Evolutionary conservation across 2,888 invertebrate species (phyloP).

Genomic region (Sinhomidia bicolor): DNA sequence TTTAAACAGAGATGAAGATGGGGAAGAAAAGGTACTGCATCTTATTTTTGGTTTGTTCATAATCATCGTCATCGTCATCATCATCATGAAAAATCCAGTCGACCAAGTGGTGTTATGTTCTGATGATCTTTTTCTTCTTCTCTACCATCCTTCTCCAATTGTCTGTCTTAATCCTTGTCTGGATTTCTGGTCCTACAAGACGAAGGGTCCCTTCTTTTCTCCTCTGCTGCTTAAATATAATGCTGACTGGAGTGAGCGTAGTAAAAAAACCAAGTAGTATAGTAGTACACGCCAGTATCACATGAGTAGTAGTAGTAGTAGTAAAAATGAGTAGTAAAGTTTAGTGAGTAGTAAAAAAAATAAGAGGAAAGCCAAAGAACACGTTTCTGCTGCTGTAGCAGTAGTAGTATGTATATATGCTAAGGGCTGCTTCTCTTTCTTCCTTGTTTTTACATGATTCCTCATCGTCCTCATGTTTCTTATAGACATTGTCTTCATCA

Average conservation of each 20-base stretch:
- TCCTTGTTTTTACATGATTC: conserved; percentile 50
- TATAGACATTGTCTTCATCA: not conserved
- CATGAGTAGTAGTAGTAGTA: conserved; percentile 46
- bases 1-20: conserved; percentile 42
- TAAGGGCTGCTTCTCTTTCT: conserved; percentile 40
- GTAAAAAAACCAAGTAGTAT: conserved; percentile 20
- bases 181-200: not conserved
- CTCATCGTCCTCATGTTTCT: conserved; percentile 33
- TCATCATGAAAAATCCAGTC: conserved; percentile 41
- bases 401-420: conserved; percentile 31
- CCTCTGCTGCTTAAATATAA: not conserved
- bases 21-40: conserved; percentile 12
- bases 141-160: conserved; percentile 14
- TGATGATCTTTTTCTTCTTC: not conserved
- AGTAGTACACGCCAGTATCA: conserved; percentile 28
- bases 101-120: conserved; percentile 52
- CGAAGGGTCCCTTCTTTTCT: conserved; percentile 15
- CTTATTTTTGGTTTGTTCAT: conserved; percentile 19
- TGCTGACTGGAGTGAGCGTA: not conserved
- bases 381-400: conserved; percentile 22
- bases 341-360: conserved; percentile 67
- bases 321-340: conserved; percentile 61
- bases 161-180: conserved; percentile 61
- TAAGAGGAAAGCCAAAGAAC: conserved; percentile 18
- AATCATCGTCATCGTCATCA: conserved; percentile 25